Evolutionary conservation across 2,888 invertebrate species (phyloP), one percentile per base, ranked within the genome.

Genomic region (Pseudoips prasinana): DNA sequence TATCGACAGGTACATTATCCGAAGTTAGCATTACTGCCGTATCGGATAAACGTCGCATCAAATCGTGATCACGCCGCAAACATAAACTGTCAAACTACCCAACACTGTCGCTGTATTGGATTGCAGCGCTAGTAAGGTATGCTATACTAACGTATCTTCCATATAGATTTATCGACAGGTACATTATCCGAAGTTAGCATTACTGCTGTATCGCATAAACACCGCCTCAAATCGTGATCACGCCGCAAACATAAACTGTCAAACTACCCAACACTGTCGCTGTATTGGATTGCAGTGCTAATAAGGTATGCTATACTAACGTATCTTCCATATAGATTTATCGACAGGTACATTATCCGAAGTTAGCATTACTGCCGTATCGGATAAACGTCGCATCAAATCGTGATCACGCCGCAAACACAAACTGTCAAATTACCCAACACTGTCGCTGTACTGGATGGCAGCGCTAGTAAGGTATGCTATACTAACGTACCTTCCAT

Each of bases 381-480:
- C 89, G 97, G 36, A 92, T 93, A 36, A 98, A 98, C 77, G 92
- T 92, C 95, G 0, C 98, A 98, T 0, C 90, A 93, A 38, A 96
- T 96, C 1, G 90, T 96, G 23, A 96, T 98, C 51, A 95, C 95
- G 1, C 98, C 98, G 0, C 91, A 93, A 1, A 91, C 93, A 20
- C 97, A 97, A 77, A 94, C 94, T 5, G 95, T 98, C 4, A 96
- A 97, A 60, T 89, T 96, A 49, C 97, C 98, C 0, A 98, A 96
- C 57, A 95, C 95, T 0, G 95, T 94, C 24, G 96, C 97, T 0
- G 95, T 98, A 14, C 90, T 98, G 14, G 98, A 98, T 76, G 98
- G 94, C 0, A 95, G 95, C 59, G 92, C 90, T 20, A 95, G 91
- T 58, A 91, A 90, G 78, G 90, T 88, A 66, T 29, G 3, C 3